Conservation (phyloP, 1,140 invertebrate species). For the Stenopsyche tienmushanensis region DNA sequence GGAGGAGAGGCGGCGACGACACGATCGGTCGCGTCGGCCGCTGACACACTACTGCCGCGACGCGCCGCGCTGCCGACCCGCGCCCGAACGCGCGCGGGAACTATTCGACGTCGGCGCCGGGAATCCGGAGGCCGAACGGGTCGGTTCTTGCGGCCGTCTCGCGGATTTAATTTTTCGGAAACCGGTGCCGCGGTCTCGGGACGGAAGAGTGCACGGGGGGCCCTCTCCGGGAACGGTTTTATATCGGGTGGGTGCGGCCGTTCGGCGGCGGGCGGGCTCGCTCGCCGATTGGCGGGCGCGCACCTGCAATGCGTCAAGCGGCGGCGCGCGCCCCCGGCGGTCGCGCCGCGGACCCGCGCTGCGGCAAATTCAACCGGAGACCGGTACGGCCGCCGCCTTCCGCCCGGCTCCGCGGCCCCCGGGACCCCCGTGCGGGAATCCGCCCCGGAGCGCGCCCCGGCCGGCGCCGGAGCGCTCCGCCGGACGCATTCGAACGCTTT, state of each 20-base stretch:
- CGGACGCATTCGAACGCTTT: conserved; percentile 6
- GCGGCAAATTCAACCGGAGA: conserved; percentile 36
- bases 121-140: no score
- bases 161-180: no score
- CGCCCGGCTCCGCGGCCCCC: conserved; percentile 43
- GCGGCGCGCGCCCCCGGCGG: conserved; percentile 45
- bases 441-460: conserved; percentile 43
- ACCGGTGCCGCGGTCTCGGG: not conserved
- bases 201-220: not conserved
- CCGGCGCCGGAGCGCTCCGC: conserved; percentile 30
- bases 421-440: no score
- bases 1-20: conserved; percentile 59
- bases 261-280: conserved; percentile 59
- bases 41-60: not conserved
- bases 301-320: conserved; percentile 82
- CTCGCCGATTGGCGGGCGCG: conserved; percentile 68
- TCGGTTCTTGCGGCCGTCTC: no score
- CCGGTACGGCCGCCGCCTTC: conserved; percentile 44
- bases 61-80: not conserved
- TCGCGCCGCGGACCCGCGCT: conserved; percentile 38
- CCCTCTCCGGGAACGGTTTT: not conserved
- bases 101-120: no score
- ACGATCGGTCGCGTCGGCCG: not conserved
- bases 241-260: conserved; percentile 58
- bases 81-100: no score